Evolutionary conservation across 1,140 invertebrate genomes (phyloP).

Genomic region (Pararge aegeria): DNA sequence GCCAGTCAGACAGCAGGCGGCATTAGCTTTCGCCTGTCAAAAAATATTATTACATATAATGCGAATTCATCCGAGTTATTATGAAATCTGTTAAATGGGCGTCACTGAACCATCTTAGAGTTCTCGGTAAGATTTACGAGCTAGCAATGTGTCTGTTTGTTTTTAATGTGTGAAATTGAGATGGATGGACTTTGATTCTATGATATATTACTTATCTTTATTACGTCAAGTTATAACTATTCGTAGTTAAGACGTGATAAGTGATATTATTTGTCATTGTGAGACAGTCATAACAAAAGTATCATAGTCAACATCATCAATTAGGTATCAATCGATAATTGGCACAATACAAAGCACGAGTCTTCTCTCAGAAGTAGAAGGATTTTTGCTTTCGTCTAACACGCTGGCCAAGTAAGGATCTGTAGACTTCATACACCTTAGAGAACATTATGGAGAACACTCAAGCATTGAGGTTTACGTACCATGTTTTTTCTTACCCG

Average conservation of each 20-base stretch:
- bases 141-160: constrained; percentile 52
- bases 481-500: too few relatives aligned
- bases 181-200: constrained; percentile 21
- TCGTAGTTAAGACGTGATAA: background rate
- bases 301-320: too few relatives aligned
- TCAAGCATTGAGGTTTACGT: too few relatives aligned
- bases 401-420: too few relatives aligned
- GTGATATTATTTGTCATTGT: background rate
- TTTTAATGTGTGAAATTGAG: constrained; percentile 49
- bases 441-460: too few relatives aligned
- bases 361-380: too few relatives aligned
- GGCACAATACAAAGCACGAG: too few relatives aligned
- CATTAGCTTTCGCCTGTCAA: constrained; percentile 45
- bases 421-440: too few relatives aligned
- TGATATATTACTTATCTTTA: background rate
- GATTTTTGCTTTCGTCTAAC: too few relatives aligned
- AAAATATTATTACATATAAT: constrained; percentile 59
- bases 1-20: constrained; percentile 45
- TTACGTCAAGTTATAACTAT: background rate
- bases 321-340: too few relatives aligned
- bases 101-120: constrained; percentile 41
- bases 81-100: constrained; percentile 53
- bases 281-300: too few relatives aligned
- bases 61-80: constrained; percentile 50
- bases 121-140: constrained; percentile 45